These are phyloP conservation scores for Glossophaga mutica DNA, from an alignment of 2,797 vertebrate species.

Conservation along the genomic window DNA sequence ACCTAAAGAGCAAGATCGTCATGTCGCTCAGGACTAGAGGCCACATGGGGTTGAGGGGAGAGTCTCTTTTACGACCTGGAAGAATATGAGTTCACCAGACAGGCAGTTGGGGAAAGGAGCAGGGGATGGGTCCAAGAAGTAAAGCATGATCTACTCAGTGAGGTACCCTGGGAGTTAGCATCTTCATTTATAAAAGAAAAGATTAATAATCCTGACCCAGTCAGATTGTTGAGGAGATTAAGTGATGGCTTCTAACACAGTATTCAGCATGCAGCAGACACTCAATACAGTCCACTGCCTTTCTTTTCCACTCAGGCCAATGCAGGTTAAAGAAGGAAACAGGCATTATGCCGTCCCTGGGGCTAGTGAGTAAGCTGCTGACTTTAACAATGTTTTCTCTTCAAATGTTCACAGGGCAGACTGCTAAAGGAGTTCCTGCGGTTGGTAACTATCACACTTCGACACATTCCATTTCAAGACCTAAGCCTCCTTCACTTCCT, in stretches of 20 bases:
- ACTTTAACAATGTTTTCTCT: neutral
- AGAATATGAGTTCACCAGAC: neutral
- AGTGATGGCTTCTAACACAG: rapidly evolving
- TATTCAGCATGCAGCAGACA: rapidly evolving
- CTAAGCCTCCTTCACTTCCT: constrained; percentile 17
- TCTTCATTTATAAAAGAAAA: neutral
- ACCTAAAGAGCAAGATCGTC: neutral
- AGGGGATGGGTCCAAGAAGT: neutral
- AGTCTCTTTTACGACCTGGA: neutral
- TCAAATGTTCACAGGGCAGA: neutral
- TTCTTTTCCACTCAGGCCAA: neutral
- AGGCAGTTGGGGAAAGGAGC: neutral
- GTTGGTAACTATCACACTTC: neutral
- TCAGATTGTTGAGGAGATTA: neutral
- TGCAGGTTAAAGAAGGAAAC: neutral
- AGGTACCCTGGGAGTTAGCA: neutral
- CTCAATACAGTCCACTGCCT: neutral
- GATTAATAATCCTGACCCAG: neutral
- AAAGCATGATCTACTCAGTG: neutral
- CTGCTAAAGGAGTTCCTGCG: neutral
- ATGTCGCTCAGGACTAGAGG: no score
- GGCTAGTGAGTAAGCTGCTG: neutral
- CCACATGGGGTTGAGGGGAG: neutral
- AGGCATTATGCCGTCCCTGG: neutral
- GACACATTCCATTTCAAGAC: constrained; percentile 35